Conservation (phyloP, 2,113 vertebrate genomes). For the Lynx canadensis region DNA sequence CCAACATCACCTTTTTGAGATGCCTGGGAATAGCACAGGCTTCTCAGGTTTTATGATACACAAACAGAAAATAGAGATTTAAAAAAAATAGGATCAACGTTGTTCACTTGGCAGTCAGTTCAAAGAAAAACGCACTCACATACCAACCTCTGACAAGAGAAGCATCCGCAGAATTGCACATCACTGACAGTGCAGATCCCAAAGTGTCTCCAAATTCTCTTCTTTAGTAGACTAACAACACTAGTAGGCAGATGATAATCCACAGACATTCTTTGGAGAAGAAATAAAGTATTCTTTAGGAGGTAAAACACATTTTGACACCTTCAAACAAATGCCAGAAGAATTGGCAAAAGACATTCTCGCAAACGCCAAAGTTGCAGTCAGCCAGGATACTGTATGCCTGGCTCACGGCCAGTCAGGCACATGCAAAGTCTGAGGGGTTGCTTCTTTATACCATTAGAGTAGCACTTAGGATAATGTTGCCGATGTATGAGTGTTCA, state of each 20-base stretch:
- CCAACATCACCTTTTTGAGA: constrained; percentile 18
- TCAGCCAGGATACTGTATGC: constrained; percentile 7
- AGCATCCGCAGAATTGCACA: neutral
- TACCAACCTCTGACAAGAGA: neutral
- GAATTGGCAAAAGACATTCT: constrained; percentile 54
- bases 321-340: constrained; percentile 55
- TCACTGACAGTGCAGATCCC: neutral
- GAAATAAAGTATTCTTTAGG: constrained; percentile 66
- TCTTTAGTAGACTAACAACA: neutral
- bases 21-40: neutral
- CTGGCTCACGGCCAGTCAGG: neutral
- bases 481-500: neutral
- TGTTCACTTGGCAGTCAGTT: neutral
- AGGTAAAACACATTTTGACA: constrained; percentile 55
- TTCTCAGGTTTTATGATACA: neutral
- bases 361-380: constrained; percentile 36
- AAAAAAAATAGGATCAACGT: neutral
- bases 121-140: neutral
- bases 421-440: neutral
- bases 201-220: neutral
- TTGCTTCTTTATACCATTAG: neutral
- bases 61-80: constrained; percentile 19
- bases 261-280: constrained; percentile 26
- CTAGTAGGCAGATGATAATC: constrained; percentile 29
- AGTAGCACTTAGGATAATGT: neutral